Conservation (phyloP, 2,797 vertebrate genomes). For the Adrianichthys oophorus region DNA sequence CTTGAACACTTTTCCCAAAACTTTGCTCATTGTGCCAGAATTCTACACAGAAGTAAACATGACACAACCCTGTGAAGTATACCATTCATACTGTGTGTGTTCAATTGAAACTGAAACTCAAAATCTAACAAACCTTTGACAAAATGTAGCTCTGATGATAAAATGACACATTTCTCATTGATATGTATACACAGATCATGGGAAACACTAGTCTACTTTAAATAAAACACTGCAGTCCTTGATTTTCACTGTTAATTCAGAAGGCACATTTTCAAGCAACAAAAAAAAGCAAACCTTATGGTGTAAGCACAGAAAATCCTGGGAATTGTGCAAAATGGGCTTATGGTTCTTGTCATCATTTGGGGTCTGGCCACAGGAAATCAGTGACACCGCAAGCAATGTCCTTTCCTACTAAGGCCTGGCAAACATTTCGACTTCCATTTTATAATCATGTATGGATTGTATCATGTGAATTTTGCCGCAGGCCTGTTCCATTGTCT, state of each 20-base stretch:
- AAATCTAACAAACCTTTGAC: background rate
- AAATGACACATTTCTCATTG: background rate
- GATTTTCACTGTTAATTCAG: background rate
- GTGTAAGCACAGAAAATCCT: background rate
- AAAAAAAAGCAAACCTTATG: background rate
- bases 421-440: background rate
- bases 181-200: background rate
- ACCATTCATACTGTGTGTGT: background rate
- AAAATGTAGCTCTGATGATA: background rate
- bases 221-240: background rate
- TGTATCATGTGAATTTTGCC: background rate
- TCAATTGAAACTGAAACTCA: background rate
- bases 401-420: background rate
- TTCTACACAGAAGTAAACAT: background rate
- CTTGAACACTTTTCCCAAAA: too few relatives aligned
- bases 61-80: background rate
- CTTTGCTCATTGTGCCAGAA: too few relatives aligned
- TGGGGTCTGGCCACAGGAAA: slow-evolving; percentile 2
- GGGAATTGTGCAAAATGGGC: background rate
- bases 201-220: background rate
- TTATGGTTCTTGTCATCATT: background rate
- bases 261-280: background rate
- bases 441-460: background rate
- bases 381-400: background rate
- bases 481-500: background rate